Evolutionary conservation across 1,140 invertebrate species (phyloP), one percentile per base, ranked within the genome.

Genomic region (Argopecten irradians): DNA sequence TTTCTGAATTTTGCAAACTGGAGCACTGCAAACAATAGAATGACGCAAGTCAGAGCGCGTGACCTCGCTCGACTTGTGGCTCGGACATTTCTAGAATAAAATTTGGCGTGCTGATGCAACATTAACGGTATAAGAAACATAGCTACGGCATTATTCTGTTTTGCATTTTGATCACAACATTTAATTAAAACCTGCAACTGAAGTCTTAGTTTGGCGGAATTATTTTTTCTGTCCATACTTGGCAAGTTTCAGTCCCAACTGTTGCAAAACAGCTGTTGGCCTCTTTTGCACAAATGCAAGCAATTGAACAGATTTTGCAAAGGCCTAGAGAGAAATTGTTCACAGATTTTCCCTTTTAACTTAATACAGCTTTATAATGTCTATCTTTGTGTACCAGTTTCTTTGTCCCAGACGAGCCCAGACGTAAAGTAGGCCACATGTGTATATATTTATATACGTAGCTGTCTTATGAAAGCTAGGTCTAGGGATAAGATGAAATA

Each of bases 201-300:
- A 71, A 71, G 36, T 13, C 36, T 39, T 13, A 8, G 36, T 39
- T 13, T n/a, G n/a, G 28, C n/a, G 5, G 22, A 71, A 71, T 0
- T 71, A 39, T 39, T 8, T 11, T 5, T 5, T 28, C n/a, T 3
- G 28, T 22, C n/a, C 1, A 71, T 11, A 71, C 16, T 71, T 71
- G n/a, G 55, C 55, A 71, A 71, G 55, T 71, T n/a, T 5, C n/a
- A n/a, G 28, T 28, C n/a, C 22, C 55, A 71, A 71, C 55, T 71
- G 55, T 71, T 71, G 55, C 55, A 71, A 71, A 28, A 71, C 55
- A 71, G 55, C 55, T 71, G 55, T 71, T 71, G 55, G 55, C n/a
- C 16, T 28, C 8, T 71, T 28, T 71, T 71, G 7, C 55, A 1
- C 1, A 28, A 71, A 28, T 71, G 55, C 55, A 71, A 71, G 28